Base-by-base conservation (phyloP, 2,888 invertebrate species). In the Temnothorax ravouxi region DNA sequence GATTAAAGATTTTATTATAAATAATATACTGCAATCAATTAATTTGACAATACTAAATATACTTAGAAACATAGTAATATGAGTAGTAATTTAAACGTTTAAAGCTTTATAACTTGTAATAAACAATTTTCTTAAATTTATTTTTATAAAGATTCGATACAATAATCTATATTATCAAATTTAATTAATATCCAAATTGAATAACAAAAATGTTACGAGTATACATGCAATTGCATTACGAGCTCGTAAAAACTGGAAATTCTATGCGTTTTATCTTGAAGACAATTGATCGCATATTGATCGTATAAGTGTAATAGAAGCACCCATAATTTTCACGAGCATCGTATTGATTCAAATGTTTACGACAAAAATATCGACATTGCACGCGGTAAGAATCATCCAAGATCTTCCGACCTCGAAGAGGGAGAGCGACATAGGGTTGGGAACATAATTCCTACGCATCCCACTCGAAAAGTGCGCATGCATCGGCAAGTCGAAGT, bases 381-480 rank as follows among this genome's bases (percentile, higher is more conserved):
- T 47, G 54, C 29, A 44, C 34, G 77, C 76, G 67, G 50, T 34
- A 41, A 67, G 62, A 21, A 47, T 44, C 34, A 29, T 61, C 38
- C 84, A 79, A 82, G 79, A 87, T 86, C 89, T 90, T 71, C 83
- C 82, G 90, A 90, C 86, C 89, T 84, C 83, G 47, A 44, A 41
- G 61, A 62, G 15, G n/a, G 18, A 29, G 11, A 52, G 15, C 52
- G 75, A 67, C 54, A 25, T 41, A 56, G 38, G 44, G 34, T 34
- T 34, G 38, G 25, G 15, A 50, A 76, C n/a, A 75, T 80, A 38
- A 80, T 47, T 76, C 50, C 76, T 79, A 21, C 25, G 44, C 29
- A 44, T 56, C 56, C 50, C 61, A 52, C 59, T 82, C 72, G 85
- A 85, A 80, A 84, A 86, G 82, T 76, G 79, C 44, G 61, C 29